Conservation (phyloP, 2,797 vertebrate genomes). For the Notoglanidium macrostoma region DNA sequence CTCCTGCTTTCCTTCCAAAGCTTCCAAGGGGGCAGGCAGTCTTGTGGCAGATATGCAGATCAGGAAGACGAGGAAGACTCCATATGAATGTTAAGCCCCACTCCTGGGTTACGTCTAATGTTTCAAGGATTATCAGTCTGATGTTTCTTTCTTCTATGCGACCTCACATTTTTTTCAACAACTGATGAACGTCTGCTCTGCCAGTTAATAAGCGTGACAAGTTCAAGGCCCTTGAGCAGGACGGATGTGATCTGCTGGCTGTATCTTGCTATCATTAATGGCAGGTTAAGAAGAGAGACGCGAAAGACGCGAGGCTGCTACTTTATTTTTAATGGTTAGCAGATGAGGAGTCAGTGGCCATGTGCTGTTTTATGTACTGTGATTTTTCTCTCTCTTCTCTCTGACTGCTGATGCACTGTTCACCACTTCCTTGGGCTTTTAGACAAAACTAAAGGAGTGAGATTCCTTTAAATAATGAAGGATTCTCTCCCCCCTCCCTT, state of each 20-base stretch:
- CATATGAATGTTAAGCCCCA: constrained; percentile 64
- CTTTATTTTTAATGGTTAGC: constrained; percentile 4
- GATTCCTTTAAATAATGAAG: constrained; percentile 85
- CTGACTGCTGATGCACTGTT: constrained; percentile 61
- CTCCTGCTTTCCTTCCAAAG: constrained; percentile 16
- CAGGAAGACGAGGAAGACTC: constrained; percentile 61
- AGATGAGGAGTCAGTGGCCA: constrained; percentile 21
- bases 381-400: constrained; percentile 26
- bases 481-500: constrained; percentile 57
- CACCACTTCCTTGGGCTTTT: constrained; percentile 74
- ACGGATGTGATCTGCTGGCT: constrained; percentile 27
- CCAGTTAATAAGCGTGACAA: background rate
- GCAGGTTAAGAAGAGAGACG: constrained; percentile 29
- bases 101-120: constrained; percentile 17
- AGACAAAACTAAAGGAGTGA: constrained; percentile 80
- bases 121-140: background rate
- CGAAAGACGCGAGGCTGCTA: background rate
- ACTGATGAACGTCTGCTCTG: background rate
- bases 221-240: constrained; percentile 8
- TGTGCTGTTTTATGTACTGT: constrained; percentile 27
- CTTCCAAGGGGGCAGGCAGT: constrained; percentile 55
- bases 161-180: background rate
- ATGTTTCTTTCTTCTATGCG: background rate
- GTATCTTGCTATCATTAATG: constrained; percentile 58
- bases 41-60: constrained; percentile 69